phyloP scores from a whole-genome alignment of 2,113 vertebrate species.

The Thinocorus orbignyianus region DNA sequence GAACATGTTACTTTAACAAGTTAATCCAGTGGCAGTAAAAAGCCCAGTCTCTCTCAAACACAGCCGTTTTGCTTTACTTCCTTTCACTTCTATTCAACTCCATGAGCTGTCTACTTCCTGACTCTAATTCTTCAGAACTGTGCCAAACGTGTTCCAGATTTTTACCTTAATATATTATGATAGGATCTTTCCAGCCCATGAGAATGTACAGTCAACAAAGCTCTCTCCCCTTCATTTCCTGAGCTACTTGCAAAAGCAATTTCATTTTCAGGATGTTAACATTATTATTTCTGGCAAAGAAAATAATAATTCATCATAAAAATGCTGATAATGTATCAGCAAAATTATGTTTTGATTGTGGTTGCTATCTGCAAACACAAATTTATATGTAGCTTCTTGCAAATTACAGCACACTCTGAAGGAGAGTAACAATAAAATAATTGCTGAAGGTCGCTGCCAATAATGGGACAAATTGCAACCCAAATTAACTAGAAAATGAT shows the following conservation, averaged over 20 bases:
- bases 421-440: neutral
- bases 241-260: conserved; percentile 34
- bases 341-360: neutral
- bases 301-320: conserved; percentile 22
- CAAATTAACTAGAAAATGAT: neutral
- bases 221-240: conserved; percentile 29
- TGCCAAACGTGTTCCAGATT: neutral
- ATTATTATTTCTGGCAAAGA: conserved; percentile 25
- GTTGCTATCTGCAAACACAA: neutral
- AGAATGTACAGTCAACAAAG: conserved; percentile 29
- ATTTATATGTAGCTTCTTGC: neutral
- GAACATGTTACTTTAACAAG: neutral
- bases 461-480: neutral
- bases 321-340: neutral
- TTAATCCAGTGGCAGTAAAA: neutral
- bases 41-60: neutral
- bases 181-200: conserved; percentile 6
- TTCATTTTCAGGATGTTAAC: conserved; percentile 40
- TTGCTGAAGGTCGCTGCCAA: neutral
- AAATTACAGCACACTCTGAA: neutral
- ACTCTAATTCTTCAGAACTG: neutral
- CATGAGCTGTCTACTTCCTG: neutral
- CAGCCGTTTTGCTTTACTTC: neutral
- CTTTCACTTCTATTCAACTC: neutral
- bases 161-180: neutral